A percentile compares a stretch with the other conserved stretches of the same genome.
Conservation (phyloP, 2,888 invertebrate species). For the Apoderus coryli region DNA sequence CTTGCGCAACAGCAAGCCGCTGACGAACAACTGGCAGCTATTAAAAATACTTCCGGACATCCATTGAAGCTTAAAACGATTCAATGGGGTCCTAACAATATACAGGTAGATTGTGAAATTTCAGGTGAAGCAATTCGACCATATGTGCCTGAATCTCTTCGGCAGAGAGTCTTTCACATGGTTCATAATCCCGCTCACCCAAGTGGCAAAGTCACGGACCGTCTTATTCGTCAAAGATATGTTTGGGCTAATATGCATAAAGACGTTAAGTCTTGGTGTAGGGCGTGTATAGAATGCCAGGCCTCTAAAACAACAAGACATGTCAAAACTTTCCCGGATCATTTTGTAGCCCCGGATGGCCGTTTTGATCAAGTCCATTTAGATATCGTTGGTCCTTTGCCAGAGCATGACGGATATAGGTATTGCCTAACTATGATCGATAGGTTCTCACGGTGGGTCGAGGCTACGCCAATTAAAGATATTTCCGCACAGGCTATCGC, state of each 20-base stretch:
- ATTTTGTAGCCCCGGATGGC: conserved; percentile 15
- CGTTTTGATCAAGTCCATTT: conserved; percentile 30
- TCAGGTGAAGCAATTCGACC: conserved; percentile 8
- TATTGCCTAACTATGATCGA: conserved; percentile 26
- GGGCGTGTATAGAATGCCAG: conserved; percentile 20
- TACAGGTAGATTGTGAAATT: conserved; percentile 8
- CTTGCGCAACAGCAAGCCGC: conserved; percentile 8
- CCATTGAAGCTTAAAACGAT: conserved; percentile 8
- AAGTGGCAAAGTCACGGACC: too few relatives aligned
- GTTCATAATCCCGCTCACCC: conserved; percentile 9
- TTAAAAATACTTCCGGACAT: conserved; percentile 4
- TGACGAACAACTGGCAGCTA: conserved; percentile 8
- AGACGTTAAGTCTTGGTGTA: conserved; percentile 9
- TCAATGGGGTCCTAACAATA: conserved; percentile 9
- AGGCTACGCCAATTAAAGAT: conserved; percentile 23
- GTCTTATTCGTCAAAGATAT: conserved; percentile 7
- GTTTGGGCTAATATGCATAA: conserved; percentile 12
- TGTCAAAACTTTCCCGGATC: conserved; percentile 12
- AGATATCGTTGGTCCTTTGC: conserved; percentile 31
- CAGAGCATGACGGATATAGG: conserved; percentile 18
- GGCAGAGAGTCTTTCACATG: conserved; percentile 7
- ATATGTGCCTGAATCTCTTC: conserved; percentile 5
- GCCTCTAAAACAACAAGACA: conserved; percentile 24
- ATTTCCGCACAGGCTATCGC: conserved; percentile 23
- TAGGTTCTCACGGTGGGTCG: conserved; percentile 23